Conservation (phyloP, 2,797 vertebrate genomes). For the Micropoecilia bifurca region DNA sequence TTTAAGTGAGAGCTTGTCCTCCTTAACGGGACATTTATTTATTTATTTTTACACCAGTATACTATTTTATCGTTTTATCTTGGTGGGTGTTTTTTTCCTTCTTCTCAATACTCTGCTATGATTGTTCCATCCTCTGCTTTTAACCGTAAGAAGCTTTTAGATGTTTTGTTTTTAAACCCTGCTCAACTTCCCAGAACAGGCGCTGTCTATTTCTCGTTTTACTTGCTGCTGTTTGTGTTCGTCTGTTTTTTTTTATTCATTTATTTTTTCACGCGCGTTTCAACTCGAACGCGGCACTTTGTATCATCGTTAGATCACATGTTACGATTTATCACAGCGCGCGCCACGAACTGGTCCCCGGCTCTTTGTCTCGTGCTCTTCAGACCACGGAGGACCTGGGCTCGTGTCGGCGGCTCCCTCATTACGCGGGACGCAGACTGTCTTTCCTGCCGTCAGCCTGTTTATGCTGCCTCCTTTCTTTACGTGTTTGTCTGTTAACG, state of each 20-base stretch:
- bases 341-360: constrained; percentile 13
- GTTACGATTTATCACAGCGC: constrained; percentile 4
- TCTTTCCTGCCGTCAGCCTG: constrained; percentile 45
- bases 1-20: background rate
- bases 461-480: constrained; percentile 60
- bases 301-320: background rate
- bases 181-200: background rate
- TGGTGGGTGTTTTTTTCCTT: background rate
- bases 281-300: background rate
- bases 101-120: background rate
- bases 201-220: background rate
- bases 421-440: constrained; percentile 41
- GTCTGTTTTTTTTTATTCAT: background rate
- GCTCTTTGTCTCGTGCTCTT: constrained; percentile 8
- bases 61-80: too few relatives aligned
- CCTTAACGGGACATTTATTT: background rate
- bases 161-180: background rate
- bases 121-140: background rate
- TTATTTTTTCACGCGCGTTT: background rate
- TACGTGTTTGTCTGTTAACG: constrained; percentile 66
- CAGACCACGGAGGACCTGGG: constrained; percentile 8
- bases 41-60: background rate
- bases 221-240: background rate
- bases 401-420: constrained; percentile 36
- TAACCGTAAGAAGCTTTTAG: background rate